Percentiles rank a stretch among this genome's conserved stretches.
These are phyloP conservation scores for Cygnus olor DNA, from an alignment of 2,797 vertebrate species.

Conservation along the genomic window DNA sequence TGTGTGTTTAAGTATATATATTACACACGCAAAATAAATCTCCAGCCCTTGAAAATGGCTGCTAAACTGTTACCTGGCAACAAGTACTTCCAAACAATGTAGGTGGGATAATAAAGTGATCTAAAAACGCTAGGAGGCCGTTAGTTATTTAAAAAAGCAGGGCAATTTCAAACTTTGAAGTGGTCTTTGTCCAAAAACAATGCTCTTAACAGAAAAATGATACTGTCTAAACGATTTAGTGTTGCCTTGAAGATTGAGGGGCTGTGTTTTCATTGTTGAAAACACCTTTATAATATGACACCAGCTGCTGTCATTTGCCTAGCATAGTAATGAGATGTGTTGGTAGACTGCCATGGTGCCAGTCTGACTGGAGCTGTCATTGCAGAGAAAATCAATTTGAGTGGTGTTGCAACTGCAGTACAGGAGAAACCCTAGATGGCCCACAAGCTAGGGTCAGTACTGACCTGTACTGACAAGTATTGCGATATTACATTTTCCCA, in stretches of 20 bases:
- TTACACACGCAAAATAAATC: slow-evolving; percentile 32
- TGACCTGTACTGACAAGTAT: slow-evolving; percentile 71
- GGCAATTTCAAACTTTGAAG: slow-evolving; percentile 79
- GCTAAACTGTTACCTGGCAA: slow-evolving; percentile 84
- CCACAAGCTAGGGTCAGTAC: slow-evolving; percentile 75
- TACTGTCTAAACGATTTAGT: slow-evolving; percentile 82
- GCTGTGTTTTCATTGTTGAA: slow-evolving; percentile 81
- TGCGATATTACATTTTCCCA: slow-evolving; percentile 66
- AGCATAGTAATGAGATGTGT: slow-evolving; percentile 82
- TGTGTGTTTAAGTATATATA: slow-evolving; percentile 67
- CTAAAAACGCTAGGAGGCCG: slow-evolving; percentile 60
- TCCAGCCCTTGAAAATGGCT: slow-evolving; percentile 81
- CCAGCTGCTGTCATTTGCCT: slow-evolving; percentile 86
- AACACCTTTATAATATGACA: slow-evolving; percentile 90
- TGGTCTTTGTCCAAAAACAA: slow-evolving; percentile 85
- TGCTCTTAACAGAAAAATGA: slow-evolving; percentile 88
- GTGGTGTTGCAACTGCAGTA: slow-evolving; percentile 79
- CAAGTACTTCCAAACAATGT: slow-evolving; percentile 79
- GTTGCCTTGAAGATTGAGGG: slow-evolving; percentile 82
- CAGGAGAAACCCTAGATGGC: slow-evolving; percentile 82
- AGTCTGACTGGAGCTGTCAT: slow-evolving; percentile 95
- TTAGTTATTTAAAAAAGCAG: slow-evolving; percentile 68
- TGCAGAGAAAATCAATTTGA: slow-evolving; percentile 94
- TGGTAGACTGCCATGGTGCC: slow-evolving; percentile 86
- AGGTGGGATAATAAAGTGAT: slow-evolving; percentile 74